These are phyloP conservation scores for Drosophila subsilvestris DNA, from an alignment of 2,888 invertebrate species.

Conservation along the genomic window DNA sequence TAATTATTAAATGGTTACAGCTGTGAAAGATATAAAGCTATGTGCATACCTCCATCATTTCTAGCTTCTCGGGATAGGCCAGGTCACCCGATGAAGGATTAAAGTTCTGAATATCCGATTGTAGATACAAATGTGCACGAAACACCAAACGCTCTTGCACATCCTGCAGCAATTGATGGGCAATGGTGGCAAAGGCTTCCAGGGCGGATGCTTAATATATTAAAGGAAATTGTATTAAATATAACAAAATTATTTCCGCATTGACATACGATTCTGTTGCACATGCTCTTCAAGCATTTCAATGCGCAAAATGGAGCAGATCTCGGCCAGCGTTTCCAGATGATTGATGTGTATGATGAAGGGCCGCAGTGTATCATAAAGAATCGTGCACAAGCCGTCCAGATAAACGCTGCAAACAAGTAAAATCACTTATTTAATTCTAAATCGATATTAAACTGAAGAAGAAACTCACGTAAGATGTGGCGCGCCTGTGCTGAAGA, in stretches of 20 bases:
- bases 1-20: background rate
- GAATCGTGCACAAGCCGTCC: conserved; percentile 92
- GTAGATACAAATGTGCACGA: conserved; percentile 96
- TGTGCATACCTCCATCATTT: conserved; percentile 95
- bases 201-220: conserved; percentile 88
- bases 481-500: conserved; percentile 90
- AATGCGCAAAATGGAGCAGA: conserved; percentile 95
- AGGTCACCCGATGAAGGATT: conserved; percentile 97
- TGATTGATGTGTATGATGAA: conserved; percentile 98
- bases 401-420: conserved; percentile 88
- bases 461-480: conserved; percentile 86
- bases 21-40: too few species aligned
- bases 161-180: conserved; percentile 94
- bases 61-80: conserved; percentile 98
- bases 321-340: conserved; percentile 97
- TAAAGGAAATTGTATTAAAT: too few species aligned
- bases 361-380: conserved; percentile 97
- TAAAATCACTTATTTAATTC: background rate
- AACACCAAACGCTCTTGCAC: conserved; percentile 98
- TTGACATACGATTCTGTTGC: conserved; percentile 89
- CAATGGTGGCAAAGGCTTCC: conserved; percentile 90
- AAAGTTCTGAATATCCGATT: conserved; percentile 94
- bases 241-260: background rate
- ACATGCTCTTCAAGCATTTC: conserved; percentile 97
- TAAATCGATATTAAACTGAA: background rate